phyloP scores from a whole-genome alignment of 2,888 invertebrate species.

The Lasioglossum figueresi region DNA sequence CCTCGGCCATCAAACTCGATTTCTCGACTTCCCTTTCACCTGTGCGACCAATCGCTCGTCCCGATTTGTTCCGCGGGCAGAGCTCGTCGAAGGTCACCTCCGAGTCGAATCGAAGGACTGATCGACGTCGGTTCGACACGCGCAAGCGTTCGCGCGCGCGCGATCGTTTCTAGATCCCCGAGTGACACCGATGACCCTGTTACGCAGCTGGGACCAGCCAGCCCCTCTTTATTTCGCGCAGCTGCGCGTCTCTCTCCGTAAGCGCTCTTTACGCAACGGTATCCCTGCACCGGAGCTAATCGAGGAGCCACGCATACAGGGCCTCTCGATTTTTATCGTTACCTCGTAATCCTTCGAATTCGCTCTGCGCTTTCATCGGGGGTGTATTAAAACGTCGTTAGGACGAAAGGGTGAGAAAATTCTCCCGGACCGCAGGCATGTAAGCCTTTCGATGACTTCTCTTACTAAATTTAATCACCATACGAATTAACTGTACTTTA shows the following conservation, averaged over 20 bases:
- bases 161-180: constrained; percentile 50
- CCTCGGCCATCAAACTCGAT: not conserved
- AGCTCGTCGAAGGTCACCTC: constrained; percentile 34
- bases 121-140: constrained; percentile 53
- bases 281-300: constrained; percentile 67
- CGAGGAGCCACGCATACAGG: constrained; percentile 47
- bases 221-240: constrained; percentile 72
- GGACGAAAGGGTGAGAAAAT: not conserved
- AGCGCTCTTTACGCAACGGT: constrained; percentile 54
- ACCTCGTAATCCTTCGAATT: constrained; percentile 80
- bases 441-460: not conserved
- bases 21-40: constrained; percentile 34
- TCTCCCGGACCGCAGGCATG: not conserved
- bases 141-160: constrained; percentile 12
- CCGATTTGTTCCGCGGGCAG: constrained; percentile 46
- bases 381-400: constrained; percentile 79
- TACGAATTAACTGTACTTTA: not conserved
- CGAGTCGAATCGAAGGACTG: constrained; percentile 56
- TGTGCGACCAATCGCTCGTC: constrained; percentile 30
- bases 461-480: not conserved
- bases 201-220: constrained; percentile 75
- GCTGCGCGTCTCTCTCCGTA: constrained; percentile 68
- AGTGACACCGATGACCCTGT: constrained; percentile 66
- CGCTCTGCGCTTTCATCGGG: constrained; percentile 68
- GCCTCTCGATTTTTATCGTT: constrained; percentile 64